A percentile compares a stretch with the other conserved stretches of the same genome.
These are phyloP conservation scores for Nesoenas mayeri DNA, from an alignment of 2,113 vertebrate genomes.

Conservation along the genomic window DNA sequence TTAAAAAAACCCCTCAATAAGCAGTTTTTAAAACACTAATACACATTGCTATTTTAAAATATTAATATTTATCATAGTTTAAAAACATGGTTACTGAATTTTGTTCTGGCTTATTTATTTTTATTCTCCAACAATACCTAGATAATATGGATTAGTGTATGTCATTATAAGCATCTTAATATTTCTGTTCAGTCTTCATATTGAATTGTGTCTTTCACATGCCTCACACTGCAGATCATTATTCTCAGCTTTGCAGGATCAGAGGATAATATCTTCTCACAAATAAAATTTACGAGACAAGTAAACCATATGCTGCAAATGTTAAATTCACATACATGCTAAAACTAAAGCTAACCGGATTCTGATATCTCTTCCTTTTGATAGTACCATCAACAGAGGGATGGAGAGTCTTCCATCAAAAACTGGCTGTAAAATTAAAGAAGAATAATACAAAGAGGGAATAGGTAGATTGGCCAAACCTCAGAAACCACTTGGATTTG, in stretches of 20 bases:
- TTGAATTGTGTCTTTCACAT: neutral
- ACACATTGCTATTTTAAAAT: neutral
- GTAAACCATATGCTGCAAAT: neutral
- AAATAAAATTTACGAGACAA: neutral
- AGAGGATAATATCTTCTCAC: neutral
- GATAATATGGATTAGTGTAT: neutral
- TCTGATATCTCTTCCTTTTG: neutral
- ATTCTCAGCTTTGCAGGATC: neutral
- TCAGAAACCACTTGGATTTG: neutral
- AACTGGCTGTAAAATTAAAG: neutral
- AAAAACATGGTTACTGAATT: neutral
- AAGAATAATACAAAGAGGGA: neutral
- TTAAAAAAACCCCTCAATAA: neutral
- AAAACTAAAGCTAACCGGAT: neutral
- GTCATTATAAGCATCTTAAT: neutral
- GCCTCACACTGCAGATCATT: neutral
- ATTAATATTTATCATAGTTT: neutral
- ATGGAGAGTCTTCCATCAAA: neutral
- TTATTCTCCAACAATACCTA: neutral
- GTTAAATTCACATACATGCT: neutral
- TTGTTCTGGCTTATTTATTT: neutral
- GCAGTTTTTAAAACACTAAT: neutral
- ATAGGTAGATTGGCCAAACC: neutral
- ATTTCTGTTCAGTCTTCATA: neutral
- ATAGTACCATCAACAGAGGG: accelerated